A percentile compares a stretch with the other conserved stretches of the same genome.
These are phyloP conservation scores for Vireo griseus DNA, from an alignment of 2,797 vertebrate species.

Conservation along the genomic window DNA sequence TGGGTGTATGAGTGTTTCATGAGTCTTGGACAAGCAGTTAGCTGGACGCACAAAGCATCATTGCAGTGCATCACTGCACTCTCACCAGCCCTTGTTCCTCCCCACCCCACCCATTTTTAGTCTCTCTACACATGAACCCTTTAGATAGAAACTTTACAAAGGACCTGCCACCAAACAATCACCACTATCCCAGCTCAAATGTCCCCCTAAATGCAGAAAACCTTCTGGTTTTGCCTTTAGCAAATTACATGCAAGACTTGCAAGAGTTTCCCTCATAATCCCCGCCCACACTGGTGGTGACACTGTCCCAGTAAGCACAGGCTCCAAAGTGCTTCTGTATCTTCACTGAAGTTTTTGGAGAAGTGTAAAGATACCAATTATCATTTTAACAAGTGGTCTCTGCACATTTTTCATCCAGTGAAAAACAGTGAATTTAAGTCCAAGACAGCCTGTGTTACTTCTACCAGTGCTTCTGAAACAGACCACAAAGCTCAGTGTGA, in stretches of 20 bases:
- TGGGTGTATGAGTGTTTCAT: background rate
- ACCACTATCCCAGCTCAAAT: background rate
- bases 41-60: background rate
- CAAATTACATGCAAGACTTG: background rate
- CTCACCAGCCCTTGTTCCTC: background rate
- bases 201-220: background rate
- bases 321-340: background rate
- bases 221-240: background rate
- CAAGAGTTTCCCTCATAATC: background rate
- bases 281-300: no score
- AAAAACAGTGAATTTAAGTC: background rate
- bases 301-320: background rate
- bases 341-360: background rate
- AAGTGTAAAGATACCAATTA: background rate
- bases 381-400: background rate
- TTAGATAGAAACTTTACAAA: background rate
- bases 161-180: fast-evolving
- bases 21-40: background rate
- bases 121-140: background rate
- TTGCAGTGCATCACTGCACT: background rate
- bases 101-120: background rate
- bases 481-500: background rate
- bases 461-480: background rate
- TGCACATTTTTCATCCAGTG: background rate
- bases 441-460: background rate